phyloP scores from a whole-genome alignment of 2,888 invertebrate species.

The Drosophila falleni region DNA sequence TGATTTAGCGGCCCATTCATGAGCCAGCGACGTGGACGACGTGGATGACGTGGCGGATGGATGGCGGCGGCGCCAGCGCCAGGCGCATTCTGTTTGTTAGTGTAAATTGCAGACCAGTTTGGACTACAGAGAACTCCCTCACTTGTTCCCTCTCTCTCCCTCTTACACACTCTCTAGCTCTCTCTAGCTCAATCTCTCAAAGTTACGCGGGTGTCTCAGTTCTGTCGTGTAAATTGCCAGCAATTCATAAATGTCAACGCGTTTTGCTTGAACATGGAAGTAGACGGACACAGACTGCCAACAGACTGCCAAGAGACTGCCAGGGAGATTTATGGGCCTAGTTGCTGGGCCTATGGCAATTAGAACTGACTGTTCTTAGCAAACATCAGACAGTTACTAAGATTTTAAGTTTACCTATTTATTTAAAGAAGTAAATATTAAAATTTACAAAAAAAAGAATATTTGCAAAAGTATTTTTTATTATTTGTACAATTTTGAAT shows the following conservation, averaged over 20 bases:
- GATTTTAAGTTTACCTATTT: not conserved
- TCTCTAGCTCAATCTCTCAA: not conserved
- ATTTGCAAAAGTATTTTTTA: not conserved
- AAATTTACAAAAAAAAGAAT: not conserved
- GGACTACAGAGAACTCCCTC: constrained; percentile 9
- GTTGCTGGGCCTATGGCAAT: constrained; percentile 42
- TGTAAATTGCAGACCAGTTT: constrained; percentile 72
- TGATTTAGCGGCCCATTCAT: constrained; percentile 84
- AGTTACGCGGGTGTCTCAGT: constrained; percentile 68
- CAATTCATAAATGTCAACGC: constrained; percentile 83
- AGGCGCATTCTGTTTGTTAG: constrained; percentile 50
- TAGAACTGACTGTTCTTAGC: constrained; percentile 16
- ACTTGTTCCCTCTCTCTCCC: not conserved
- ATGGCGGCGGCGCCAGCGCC: constrained; percentile 74
- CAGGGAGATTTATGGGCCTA: constrained; percentile 46
- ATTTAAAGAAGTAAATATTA: not conserved
- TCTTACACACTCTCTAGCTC: not conserved
- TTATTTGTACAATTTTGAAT: not conserved
- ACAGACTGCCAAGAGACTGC: constrained; percentile 13
- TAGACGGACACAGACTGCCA: constrained; percentile 19
- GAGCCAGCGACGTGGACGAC: constrained; percentile 29
- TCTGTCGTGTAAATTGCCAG: constrained; percentile 78
- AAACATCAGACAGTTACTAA: not conserved
- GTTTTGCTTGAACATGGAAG: constrained; percentile 41
- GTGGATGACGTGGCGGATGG: constrained; percentile 23